Percentiles rank a stretch among this genome's conserved stretches.
Evolutionary conservation across 2,113 vertebrate genomes (phyloP).

Genomic region (Rynchops niger): DNA sequence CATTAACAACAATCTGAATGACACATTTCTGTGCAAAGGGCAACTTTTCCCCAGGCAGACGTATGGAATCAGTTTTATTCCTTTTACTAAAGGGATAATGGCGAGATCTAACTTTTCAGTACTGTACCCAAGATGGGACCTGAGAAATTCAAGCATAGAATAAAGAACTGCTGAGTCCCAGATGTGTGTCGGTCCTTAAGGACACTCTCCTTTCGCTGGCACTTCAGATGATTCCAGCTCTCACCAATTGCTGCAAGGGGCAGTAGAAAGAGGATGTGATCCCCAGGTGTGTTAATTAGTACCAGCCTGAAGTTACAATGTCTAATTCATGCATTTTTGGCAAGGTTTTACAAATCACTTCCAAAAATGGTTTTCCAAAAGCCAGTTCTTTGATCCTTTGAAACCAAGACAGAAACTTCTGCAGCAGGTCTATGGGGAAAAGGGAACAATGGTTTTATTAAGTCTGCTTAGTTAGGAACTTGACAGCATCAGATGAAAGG

Average conservation of each 20-base stretch:
- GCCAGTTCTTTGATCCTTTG: not conserved
- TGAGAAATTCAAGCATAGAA: not conserved
- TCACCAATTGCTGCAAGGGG: not conserved
- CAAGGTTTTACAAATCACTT: not conserved
- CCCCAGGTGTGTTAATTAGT: constrained; percentile 11
- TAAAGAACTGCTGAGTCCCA: not conserved
- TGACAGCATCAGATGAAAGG: constrained; percentile 11
- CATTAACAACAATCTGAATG: not conserved
- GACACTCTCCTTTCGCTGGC: not conserved
- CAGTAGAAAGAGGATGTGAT: not conserved
- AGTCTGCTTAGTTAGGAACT: not conserved
- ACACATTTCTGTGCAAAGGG: not conserved
- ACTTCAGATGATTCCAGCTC: not conserved
- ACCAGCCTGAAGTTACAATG: not conserved
- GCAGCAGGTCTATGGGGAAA: not conserved
- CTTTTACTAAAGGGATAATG: not conserved
- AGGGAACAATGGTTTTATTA: constrained; percentile 25
- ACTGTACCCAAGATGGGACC: not conserved
- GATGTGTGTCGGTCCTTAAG: not conserved
- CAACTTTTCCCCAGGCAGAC: not conserved
- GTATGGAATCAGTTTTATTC: not conserved
- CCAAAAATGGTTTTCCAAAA: not conserved
- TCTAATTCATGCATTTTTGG: not conserved
- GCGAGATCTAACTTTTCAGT: not conserved
- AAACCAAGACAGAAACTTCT: constrained; percentile 12